Evolutionary conservation across 1,140 invertebrate species (phyloP).

Genomic region (Dufourea novaeangliae): DNA sequence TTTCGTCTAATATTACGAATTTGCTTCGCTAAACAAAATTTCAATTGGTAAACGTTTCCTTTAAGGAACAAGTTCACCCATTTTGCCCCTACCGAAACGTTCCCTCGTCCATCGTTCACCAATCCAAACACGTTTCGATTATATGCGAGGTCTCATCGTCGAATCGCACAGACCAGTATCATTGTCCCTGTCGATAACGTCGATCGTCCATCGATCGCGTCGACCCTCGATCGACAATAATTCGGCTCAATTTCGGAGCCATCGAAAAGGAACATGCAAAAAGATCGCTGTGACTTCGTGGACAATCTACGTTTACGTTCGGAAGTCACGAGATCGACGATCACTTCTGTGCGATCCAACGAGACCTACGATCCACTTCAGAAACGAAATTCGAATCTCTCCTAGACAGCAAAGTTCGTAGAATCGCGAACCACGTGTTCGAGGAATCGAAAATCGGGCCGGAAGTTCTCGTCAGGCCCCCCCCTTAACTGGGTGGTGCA

Average conservation of each 20-base stretch:
- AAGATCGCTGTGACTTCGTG: neutral
- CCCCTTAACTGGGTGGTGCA: slow-evolving; percentile 5
- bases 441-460: slow-evolving; percentile 23
- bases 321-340: slow-evolving; percentile 1
- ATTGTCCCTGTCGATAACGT: neutral
- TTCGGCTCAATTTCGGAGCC: neutral
- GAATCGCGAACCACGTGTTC: too few species aligned
- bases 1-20: too few species aligned
- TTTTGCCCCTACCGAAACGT: neutral
- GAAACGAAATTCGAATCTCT: slow-evolving; percentile 1
- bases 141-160: neutral
- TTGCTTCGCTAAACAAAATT: too few species aligned
- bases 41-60: too few species aligned
- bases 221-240: slow-evolving; percentile 9
- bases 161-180: neutral
- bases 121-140: neutral
- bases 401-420: neutral
- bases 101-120: neutral
- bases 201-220: slow-evolving; percentile 1
- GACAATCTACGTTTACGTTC: neutral
- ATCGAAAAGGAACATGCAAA: slow-evolving; percentile 26
- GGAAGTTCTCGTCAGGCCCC: neutral
- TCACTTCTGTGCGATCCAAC: slow-evolving; percentile 11
- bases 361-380: neutral
- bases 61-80: too few species aligned